These are phyloP conservation scores for Myotis lucifugus DNA, from an alignment of 2,113 vertebrate genomes.

Conservation along the genomic window DNA sequence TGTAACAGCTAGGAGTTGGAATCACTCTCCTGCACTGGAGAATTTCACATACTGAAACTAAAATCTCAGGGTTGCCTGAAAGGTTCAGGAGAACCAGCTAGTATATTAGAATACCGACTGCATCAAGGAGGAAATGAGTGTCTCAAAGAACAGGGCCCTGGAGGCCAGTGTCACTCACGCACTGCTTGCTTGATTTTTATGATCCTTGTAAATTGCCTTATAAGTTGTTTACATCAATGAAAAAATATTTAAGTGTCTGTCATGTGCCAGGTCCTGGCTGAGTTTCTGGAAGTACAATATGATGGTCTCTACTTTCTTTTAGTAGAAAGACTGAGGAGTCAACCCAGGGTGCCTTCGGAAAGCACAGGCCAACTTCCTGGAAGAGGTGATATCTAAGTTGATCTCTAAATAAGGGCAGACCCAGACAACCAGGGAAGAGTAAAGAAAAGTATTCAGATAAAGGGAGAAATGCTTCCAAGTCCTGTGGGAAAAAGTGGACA, in stretches of 20 bases:
- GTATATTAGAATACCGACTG: not conserved
- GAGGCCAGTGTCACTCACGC: not conserved
- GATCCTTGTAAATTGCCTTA: conserved; percentile 12
- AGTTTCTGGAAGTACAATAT: not conserved
- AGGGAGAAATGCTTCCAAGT: not conserved
- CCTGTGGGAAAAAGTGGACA: not conserved
- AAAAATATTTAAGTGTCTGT: not conserved
- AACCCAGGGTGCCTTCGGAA: not conserved
- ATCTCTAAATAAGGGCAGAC: not conserved
- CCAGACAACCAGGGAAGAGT: not conserved
- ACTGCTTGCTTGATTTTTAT: conserved; percentile 29
- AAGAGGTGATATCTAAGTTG: not conserved
- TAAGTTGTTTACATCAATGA: not conserved
- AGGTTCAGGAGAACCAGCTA: not conserved
- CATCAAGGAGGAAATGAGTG: not conserved
- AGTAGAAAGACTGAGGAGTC: not conserved
- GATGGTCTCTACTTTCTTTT: not conserved
- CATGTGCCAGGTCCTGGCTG: not conserved
- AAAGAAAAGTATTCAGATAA: not conserved
- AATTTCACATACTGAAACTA: not conserved
- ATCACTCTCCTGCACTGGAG: not conserved
- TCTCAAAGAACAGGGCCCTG: not conserved
- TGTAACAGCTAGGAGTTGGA: not conserved
- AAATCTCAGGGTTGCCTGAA: conserved; percentile 30
- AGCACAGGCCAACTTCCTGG: not conserved